Evolutionary conservation across 2,797 vertebrate species (phyloP), one percentile per base, ranked within the genome.

Genomic region (Yasuhikotakia modesta): DNA sequence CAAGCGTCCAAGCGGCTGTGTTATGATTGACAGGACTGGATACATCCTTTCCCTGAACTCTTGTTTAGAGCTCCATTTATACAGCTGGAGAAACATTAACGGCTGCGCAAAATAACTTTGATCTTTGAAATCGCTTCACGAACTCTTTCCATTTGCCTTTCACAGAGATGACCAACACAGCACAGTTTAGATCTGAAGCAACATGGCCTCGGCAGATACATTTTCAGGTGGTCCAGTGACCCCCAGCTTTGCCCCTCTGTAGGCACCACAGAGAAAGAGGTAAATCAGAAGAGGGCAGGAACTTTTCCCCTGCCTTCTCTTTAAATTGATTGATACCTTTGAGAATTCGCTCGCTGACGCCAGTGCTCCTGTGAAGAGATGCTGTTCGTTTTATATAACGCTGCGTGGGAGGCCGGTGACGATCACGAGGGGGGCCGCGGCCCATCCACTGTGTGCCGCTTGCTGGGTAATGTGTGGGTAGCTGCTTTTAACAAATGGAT

Each of bases 331-430:
- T 79, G 82, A 81, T 76, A 79, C 76, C 82, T 86, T 76, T 70
- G 80, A 84, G 80, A 85, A 82, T 81, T 61, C 79, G 57, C 67
- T 74, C 39, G 72, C 79, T 85, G 83, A 84, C 67, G 76, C 32
- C 55, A 53, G 12, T 61, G 21, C 46, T 78, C 73, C 74, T 57
- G 76, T 82, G 80, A 84, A 82, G 80, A 85, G 83, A 83, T 19
- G 79, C 82, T 86, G 84, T 82, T 83, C 70, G 86, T 84, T 89
- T 89, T 88, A 87, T 85, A 82, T 88, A 89, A 89, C 81, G 73
- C 78, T 82, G 86, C 80, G 88, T 88, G 85, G 87, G 88, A 86
- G 75, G 87, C 79, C 71, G 27, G 66, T 83, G 70, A 79, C 79
- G 72, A 81, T 84, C 21, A 80, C 85, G 84, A 82, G 82, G 84